These are phyloP conservation scores for Gallirallus australis DNA, from an alignment of 2,797 vertebrate genomes.

Conservation along the genomic window DNA sequence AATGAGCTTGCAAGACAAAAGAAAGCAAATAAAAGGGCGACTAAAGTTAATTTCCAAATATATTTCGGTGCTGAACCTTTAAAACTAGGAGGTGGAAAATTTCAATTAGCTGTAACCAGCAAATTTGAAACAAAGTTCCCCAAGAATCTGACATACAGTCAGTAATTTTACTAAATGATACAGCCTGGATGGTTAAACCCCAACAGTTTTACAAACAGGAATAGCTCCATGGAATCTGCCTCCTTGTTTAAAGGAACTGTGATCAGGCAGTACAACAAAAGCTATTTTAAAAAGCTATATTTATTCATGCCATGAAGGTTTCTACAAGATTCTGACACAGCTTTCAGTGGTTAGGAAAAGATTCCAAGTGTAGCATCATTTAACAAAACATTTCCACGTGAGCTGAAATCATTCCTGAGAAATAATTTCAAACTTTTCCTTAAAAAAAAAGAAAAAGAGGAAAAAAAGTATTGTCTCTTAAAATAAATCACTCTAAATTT, in stretches of 20 bases:
- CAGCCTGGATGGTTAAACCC: neutral
- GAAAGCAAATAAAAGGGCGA: neutral
- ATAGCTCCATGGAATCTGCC: neutral
- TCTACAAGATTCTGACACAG: neutral
- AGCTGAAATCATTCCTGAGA: neutral
- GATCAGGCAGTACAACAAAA: neutral
- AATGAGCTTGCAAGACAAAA: slow-evolving; percentile 26
- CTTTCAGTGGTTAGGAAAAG: slow-evolving; percentile 3
- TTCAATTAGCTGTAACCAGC: neutral
- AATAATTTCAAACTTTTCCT: neutral
- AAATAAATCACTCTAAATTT: neutral
- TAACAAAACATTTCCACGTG: neutral
- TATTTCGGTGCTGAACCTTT: neutral
- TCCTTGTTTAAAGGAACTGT: neutral
- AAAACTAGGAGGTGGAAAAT: neutral
- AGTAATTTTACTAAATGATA: neutral
- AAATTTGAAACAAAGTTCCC: neutral
- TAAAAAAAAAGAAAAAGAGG: neutral
- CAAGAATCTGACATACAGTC: neutral
- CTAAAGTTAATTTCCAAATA: slow-evolving; percentile 26
- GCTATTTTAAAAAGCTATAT: neutral
- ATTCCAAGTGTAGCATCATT: neutral
- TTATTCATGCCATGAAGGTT: neutral
- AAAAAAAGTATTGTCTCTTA: neutral
- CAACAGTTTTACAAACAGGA: neutral